Percentiles rank a stretch among this genome's conserved stretches.
Conservation (phyloP, 92 coral and sea anemone species). For the Heliopora coerulea region DNA sequence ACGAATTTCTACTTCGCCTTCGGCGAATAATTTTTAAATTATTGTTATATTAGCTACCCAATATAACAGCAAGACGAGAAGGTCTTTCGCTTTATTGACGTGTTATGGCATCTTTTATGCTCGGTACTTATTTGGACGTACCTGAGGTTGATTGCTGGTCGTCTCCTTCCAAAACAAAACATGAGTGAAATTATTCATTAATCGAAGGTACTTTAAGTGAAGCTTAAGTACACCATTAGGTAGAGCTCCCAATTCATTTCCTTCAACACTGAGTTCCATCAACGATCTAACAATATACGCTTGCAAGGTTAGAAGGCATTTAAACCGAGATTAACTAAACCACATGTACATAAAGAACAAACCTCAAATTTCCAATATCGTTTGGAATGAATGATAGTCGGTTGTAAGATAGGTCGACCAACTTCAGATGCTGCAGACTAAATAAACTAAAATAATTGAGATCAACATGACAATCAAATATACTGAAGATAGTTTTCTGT, state of each 20-base stretch:
- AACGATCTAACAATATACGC: slow-evolving; percentile 51
- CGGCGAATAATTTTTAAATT: no score
- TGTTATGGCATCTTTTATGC: no score
- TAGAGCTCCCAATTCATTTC: slow-evolving; percentile 88
- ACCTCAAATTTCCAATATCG: slow-evolving; percentile 82
- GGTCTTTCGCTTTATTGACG: no score
- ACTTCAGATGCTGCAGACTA: slow-evolving; percentile 62
- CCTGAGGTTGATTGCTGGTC: slow-evolving; percentile 86
- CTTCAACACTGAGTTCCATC: slow-evolving; percentile 76
- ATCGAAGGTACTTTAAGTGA: slow-evolving; percentile 63
- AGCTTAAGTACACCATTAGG: slow-evolving; percentile 67
- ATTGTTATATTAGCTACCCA: no score
- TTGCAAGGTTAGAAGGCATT: background rate
- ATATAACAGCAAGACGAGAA: no score
- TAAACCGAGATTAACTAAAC: background rate
- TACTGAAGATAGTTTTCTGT: background rate
- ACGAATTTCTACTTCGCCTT: no score
- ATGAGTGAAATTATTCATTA: slow-evolving; percentile 75
- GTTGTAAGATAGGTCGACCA: slow-evolving; percentile 84
- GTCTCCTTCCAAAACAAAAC: slow-evolving; percentile 95
- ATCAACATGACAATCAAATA: background rate
- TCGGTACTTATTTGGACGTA: slow-evolving; percentile 12
- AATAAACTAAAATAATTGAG: slow-evolving; percentile 58
- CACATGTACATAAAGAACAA: background rate
- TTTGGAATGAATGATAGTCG: slow-evolving; percentile 81